Conservation (phyloP, 2,113 vertebrate species). For the Calyptommatus sinebrachiatus region DNA sequence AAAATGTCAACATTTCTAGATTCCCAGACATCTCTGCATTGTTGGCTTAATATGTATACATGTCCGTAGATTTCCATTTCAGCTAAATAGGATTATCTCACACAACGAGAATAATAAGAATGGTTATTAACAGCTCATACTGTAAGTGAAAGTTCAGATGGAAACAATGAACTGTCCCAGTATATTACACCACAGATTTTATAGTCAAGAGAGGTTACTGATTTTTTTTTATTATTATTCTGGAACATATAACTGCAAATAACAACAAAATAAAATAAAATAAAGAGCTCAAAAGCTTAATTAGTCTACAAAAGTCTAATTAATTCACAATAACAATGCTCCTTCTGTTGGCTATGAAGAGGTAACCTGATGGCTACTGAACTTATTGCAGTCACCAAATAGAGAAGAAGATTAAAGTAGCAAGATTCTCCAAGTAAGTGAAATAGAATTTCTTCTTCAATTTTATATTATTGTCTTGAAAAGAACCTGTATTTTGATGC, state of each 20-base stretch:
- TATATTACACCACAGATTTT: background rate
- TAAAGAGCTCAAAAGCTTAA: background rate
- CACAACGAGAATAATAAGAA: background rate
- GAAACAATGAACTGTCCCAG: background rate
- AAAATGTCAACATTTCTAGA: too few species aligned
- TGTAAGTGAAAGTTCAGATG: background rate
- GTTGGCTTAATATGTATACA: background rate
- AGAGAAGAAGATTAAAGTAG: background rate
- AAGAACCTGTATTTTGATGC: background rate
- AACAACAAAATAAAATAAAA: background rate
- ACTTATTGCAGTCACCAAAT: background rate
- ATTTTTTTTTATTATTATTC: background rate
- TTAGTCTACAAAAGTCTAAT: background rate
- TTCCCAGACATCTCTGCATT: too few species aligned
- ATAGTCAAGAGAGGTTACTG: background rate
- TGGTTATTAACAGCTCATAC: background rate
- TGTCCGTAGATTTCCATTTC: background rate
- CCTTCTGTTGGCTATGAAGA: background rate
- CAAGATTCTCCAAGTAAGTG: background rate
- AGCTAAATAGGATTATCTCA: background rate
- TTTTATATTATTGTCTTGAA: background rate
- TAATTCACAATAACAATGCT: background rate
- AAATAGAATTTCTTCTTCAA: background rate
- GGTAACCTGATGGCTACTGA: background rate
- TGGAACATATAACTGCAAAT: too few species aligned